These are phyloP conservation scores for Agraylea sexmaculata DNA, from an alignment of 1,140 invertebrate species.

Conservation along the genomic window DNA sequence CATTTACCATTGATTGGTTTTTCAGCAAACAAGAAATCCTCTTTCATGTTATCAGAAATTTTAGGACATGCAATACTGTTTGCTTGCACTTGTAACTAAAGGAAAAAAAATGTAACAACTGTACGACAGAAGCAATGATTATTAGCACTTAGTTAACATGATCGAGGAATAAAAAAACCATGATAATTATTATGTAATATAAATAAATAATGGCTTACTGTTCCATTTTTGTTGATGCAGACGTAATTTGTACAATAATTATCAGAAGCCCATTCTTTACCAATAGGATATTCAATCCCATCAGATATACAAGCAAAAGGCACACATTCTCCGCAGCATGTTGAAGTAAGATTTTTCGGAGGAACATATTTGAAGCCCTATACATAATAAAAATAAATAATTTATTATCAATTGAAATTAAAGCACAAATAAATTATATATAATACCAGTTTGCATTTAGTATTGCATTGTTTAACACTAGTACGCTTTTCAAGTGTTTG, in stretches of 20 bases:
- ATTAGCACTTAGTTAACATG: too few relatives aligned
- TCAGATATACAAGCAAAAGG: slow-evolving; percentile 48
- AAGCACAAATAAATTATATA: too few relatives aligned
- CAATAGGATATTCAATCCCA: slow-evolving; percentile 35
- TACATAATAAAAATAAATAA: slow-evolving; percentile 25
- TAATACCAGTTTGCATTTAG: slow-evolving; percentile 19
- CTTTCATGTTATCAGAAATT: slow-evolving; percentile 21
- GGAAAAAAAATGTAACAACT: too few relatives aligned
- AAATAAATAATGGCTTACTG: slow-evolving; percentile 34
- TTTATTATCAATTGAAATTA: too few relatives aligned
- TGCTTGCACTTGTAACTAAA: slow-evolving; percentile 25
- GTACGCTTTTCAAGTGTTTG: slow-evolving; percentile 35
- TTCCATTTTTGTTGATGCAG: slow-evolving; percentile 40
- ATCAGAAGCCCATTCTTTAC: slow-evolving; percentile 41
- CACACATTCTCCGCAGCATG: slow-evolving; percentile 55
- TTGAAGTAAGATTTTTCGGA: too few relatives aligned
- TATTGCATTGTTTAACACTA: slow-evolving; percentile 32
- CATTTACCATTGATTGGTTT: slow-evolving; percentile 23
- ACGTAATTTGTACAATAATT: slow-evolving; percentile 48
- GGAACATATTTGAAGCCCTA: slow-evolving; percentile 33
- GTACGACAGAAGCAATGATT: too few relatives aligned
- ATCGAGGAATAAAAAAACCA: background rate
- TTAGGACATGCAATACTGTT: slow-evolving; percentile 22
- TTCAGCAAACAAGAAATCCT: slow-evolving; percentile 24
- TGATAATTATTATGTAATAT: background rate